Evolutionary conservation across 1,140 invertebrate species (phyloP).

Genomic region (Penaeus chinensis): DNA sequence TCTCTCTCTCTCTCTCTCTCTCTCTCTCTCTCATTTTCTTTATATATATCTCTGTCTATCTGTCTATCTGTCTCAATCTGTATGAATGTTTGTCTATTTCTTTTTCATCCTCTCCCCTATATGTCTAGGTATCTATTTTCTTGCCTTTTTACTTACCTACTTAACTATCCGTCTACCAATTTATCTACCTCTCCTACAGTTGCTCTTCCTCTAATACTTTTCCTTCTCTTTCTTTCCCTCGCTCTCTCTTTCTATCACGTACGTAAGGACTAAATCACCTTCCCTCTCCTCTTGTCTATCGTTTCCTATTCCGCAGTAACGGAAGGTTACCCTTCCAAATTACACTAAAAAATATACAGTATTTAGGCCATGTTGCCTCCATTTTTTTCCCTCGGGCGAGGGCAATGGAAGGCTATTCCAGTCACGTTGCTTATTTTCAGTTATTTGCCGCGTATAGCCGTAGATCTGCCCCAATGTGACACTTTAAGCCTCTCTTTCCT

Average conservation of each 20-base stretch:
- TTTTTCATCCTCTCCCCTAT: constrained; percentile 7
- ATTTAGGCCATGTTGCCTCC: constrained; percentile 45
- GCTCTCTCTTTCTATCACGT: constrained; percentile 29
- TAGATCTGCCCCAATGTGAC: constrained; percentile 61
- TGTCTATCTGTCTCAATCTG: not conserved
- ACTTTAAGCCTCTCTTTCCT: constrained; percentile 62
- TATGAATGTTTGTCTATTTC: not conserved
- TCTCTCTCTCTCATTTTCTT: constrained; percentile 1
- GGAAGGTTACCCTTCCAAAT: constrained; percentile 16
- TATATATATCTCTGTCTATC: not conserved
- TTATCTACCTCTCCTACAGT: constrained; percentile 22
- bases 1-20: not conserved
- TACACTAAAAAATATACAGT: constrained; percentile 51
- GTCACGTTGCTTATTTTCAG: constrained; percentile 62
- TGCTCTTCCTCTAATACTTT: constrained; percentile 22
- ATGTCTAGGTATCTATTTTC: not conserved
- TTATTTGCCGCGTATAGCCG: constrained; percentile 62
- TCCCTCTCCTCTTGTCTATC: not conserved
- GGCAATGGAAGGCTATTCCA: constrained; percentile 56
- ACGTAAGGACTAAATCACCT: not conserved
- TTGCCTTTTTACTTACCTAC: not conserved
- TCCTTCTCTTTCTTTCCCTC: constrained; percentile 38
- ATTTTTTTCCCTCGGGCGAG: constrained; percentile 35
- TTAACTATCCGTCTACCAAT: constrained; percentile 3
- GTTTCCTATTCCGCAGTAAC: not conserved